These are phyloP conservation scores for Strigamia crassipes DNA, from an alignment of 2,888 invertebrate species.

Conservation along the genomic window DNA sequence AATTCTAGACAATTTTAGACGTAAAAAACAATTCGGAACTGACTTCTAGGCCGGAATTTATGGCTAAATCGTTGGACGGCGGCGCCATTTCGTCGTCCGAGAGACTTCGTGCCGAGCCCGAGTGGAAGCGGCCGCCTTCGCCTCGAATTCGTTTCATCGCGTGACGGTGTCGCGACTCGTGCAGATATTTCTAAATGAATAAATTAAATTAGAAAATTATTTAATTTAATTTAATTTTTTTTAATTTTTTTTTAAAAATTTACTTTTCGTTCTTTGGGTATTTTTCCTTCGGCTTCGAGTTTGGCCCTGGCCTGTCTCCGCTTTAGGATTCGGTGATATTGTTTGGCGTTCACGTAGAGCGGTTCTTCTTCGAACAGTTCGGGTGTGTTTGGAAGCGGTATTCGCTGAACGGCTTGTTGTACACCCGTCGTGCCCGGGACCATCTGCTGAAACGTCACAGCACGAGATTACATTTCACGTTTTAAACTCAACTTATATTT, in stretches of 20 bases:
- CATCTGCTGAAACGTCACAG: constrained; percentile 65
- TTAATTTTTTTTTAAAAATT: too few species aligned
- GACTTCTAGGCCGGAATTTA: not conserved
- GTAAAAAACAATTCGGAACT: too few species aligned
- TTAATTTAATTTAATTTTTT: not conserved
- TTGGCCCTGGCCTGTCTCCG: constrained; percentile 91
- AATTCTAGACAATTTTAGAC: too few species aligned
- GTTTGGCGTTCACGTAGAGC: constrained; percentile 96
- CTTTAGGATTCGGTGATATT: constrained; percentile 85
- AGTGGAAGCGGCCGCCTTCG: constrained; percentile 94
- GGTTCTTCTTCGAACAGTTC: constrained; percentile 87
- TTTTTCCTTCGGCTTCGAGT: constrained; percentile 90
- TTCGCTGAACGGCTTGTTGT: constrained; percentile 57
- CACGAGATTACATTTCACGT: too few species aligned
- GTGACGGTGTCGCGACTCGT: constrained; percentile 94
- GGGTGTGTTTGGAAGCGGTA: constrained; percentile 67
- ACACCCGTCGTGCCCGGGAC: constrained; percentile 62
- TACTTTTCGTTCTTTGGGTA: constrained; percentile 93
- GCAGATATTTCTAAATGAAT: constrained; percentile 91
- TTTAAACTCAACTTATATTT: too few species aligned
- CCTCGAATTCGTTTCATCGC: constrained; percentile 97
- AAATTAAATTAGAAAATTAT: constrained; percentile 48
- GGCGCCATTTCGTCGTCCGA: constrained; percentile 28
- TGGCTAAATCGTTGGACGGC: not conserved
- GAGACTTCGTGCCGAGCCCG: constrained; percentile 61